These are phyloP conservation scores for Larimichthys polyactis DNA, from an alignment of 2,113 vertebrate species.

Conservation along the genomic window DNA sequence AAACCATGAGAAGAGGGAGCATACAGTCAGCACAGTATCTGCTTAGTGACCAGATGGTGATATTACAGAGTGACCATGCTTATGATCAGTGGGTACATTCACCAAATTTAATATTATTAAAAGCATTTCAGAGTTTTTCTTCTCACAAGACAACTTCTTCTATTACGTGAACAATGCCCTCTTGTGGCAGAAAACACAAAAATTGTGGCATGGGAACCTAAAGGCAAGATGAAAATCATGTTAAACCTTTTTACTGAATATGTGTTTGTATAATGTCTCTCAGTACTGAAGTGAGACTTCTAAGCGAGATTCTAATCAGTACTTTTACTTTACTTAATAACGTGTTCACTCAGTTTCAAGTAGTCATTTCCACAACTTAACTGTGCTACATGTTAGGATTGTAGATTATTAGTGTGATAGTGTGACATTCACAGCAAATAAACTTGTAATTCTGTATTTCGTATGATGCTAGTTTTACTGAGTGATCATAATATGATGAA, in stretches of 20 bases:
- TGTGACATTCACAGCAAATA: background rate
- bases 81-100: background rate
- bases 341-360: background rate
- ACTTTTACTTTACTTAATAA: background rate
- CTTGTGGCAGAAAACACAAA: background rate
- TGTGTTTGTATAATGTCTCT: background rate
- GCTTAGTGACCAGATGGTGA: background rate
- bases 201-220: background rate
- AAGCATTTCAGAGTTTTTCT: background rate
- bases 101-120: background rate
- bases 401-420: constrained; percentile 9
- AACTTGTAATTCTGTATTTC: background rate
- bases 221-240: background rate
- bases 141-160: background rate
- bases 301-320: background rate
- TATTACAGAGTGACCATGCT: background rate
- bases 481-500: constrained; percentile 21
- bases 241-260: background rate
- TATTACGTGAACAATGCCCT: background rate
- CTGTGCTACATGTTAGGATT: background rate
- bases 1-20: background rate
- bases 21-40: constrained; percentile 25
- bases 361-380: background rate
- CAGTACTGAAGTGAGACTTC: constrained; percentile 9
- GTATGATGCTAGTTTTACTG: constrained; percentile 11